A percentile compares a stretch with the other conserved stretches of the same genome.
phyloP scores from a whole-genome alignment of 2,888 invertebrate species.

The Timandra comae region DNA sequence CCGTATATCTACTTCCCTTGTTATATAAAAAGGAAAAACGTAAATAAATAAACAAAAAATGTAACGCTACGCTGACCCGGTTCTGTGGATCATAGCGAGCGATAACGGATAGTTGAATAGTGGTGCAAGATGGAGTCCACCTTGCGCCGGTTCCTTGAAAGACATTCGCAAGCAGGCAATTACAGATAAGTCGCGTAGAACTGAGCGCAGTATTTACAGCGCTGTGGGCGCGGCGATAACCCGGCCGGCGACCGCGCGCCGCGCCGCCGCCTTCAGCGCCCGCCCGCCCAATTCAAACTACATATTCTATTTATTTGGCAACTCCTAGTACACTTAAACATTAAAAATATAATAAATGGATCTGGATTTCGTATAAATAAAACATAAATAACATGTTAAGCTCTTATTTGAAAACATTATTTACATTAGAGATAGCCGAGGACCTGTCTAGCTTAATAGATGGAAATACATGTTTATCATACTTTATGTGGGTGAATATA shows the following conservation, averaged over 20 bases:
- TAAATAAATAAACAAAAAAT: slow-evolving; percentile 48
- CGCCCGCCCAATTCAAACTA: slow-evolving; percentile 14
- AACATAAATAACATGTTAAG: slow-evolving; percentile 8
- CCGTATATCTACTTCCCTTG: slow-evolving; percentile 10
- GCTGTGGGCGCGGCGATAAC: slow-evolving; percentile 53
- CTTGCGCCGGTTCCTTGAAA: slow-evolving; percentile 66
- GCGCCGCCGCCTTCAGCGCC: slow-evolving; percentile 16
- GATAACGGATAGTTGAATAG: slow-evolving; percentile 60
- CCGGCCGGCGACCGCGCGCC: slow-evolving; percentile 9
- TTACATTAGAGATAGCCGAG: no score
- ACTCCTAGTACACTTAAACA: slow-evolving; percentile 16
- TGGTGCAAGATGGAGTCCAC: slow-evolving; percentile 64
- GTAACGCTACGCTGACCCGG: slow-evolving; percentile 58
- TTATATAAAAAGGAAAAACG: slow-evolving; percentile 17
- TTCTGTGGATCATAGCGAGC: slow-evolving; percentile 47
- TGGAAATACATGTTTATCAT: no score
- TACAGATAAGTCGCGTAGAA: slow-evolving; percentile 72
- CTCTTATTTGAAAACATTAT: no score
- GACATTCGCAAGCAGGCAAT: slow-evolving; percentile 74
- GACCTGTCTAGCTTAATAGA: no score
- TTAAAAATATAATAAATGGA: slow-evolving; percentile 21
- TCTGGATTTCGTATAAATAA: slow-evolving; percentile 18
- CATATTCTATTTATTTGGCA: slow-evolving; percentile 25
- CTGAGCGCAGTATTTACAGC: slow-evolving; percentile 68
- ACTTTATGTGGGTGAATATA: no score